A percentile compares a stretch with the other conserved stretches of the same genome.
These are phyloP conservation scores for Ametastegia equiseti DNA, from an alignment of 2,888 invertebrate genomes.

Conservation along the genomic window DNA sequence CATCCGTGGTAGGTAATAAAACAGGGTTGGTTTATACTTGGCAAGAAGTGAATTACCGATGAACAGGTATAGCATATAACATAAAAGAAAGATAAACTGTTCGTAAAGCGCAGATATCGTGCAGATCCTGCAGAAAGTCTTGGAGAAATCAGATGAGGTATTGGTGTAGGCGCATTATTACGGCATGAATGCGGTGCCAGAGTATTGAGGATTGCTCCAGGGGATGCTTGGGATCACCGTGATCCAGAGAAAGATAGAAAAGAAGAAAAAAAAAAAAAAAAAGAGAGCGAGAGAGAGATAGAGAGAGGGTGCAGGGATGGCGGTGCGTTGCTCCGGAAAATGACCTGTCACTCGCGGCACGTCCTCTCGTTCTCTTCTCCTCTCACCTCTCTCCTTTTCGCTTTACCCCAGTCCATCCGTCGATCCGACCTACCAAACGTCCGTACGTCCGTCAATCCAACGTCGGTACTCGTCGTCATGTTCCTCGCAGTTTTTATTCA, in stretches of 20 bases:
- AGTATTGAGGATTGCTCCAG: constrained; percentile 65
- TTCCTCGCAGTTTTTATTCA: constrained; percentile 55
- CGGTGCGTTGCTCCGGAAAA: constrained; percentile 73
- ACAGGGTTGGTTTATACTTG: neutral
- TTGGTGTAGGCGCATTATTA: constrained; percentile 66
- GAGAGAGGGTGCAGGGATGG: constrained; percentile 56
- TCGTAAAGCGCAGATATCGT: constrained; percentile 10
- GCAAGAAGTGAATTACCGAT: neutral
- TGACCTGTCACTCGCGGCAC: constrained; percentile 74
- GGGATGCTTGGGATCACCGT: constrained; percentile 58
- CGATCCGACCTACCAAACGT: constrained; percentile 41
- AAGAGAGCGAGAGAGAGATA: constrained; percentile 50
- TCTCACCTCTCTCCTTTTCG: constrained; percentile 31
- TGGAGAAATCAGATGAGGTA: constrained; percentile 66
- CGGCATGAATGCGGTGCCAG: constrained; percentile 63
- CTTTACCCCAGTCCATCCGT: constrained; percentile 41
- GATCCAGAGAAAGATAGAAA: constrained; percentile 52
- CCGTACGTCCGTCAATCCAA: constrained; percentile 33
- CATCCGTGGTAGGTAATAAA: neutral
- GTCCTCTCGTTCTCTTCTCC: constrained; percentile 54
- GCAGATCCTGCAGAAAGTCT: neutral
- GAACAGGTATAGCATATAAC: neutral
- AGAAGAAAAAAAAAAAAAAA: constrained; percentile 42
- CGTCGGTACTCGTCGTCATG: constrained; percentile 23
- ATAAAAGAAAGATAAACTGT: neutral